Base-by-base conservation (phyloP, 2,113 vertebrate species). In the Coracopsis vasa region DNA sequence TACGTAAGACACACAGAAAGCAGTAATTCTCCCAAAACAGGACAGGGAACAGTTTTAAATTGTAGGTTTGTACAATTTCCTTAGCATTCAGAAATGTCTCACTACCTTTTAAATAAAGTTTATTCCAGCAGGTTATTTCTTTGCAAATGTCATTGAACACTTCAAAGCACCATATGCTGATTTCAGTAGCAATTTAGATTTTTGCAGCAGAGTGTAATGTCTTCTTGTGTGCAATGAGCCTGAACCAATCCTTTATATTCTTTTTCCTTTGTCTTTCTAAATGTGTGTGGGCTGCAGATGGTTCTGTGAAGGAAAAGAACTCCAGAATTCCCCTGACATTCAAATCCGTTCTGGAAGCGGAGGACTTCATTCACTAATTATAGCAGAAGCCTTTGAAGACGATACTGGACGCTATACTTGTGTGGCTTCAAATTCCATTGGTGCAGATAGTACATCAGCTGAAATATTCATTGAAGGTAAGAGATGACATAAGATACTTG, bases 381-480 rank as follows among this genome's bases (percentile, higher is more conserved):
- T 99, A n/a, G 75, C 98, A 5, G 99, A 99, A 96, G 99, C 99
- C 92, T 99, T 99, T 66, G 99, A 99, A 97, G 99, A 99, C 98
- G 99, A 99, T 97, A 99, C 99, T 4, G 99, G 99, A 12, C 99
- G 99, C 54, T 99, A 99, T 91, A 99, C 99, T 96, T 99, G 99
- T 58, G 98, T 99, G 92, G 99, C 99, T 33, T 98, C 99, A 70
- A 99, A 99, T 98, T 97, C 98, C 35, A 92, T 98, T 6, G 99
- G 99, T 62, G 99, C 99, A 11, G 99, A 99, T 93, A 98, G 98
- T 17, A 99, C 99, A 11, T 99, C 99, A 16, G 99, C 99, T 9
- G 99, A 99, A 98, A 98, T 99, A 91, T 99, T 99, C 97, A 98
- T 99, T 12, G 99, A 99, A 99, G 99, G 99, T 99, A 97, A 97